Conservation (phyloP, 2,888 invertebrate genomes). For the Drosophila antonietae region DNA sequence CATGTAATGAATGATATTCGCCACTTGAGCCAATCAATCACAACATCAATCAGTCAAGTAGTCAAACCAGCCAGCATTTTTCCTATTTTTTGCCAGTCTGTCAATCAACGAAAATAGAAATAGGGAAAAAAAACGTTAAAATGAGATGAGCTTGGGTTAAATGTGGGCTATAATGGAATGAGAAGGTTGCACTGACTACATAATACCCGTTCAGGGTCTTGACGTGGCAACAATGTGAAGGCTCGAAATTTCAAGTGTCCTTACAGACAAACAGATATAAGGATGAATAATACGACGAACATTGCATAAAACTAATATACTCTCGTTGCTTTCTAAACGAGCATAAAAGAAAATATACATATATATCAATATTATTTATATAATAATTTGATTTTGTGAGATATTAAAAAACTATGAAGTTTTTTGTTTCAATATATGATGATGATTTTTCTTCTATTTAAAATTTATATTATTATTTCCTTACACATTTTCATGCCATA, state of each 20-base stretch:
- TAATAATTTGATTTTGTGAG: not conserved
- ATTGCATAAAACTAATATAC: not conserved
- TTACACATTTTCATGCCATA: slow-evolving; percentile 2
- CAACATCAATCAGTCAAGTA: slow-evolving; percentile 53
- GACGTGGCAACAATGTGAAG: too few species aligned
- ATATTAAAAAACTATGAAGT: not conserved
- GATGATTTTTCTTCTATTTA: not conserved
- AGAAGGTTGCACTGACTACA: not conserved
- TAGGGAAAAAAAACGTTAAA: not conserved
- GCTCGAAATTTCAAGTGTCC: too few species aligned
- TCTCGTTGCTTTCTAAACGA: too few species aligned
- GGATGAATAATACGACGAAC: not conserved
- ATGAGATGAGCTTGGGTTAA: not conserved
- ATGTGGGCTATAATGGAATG: not conserved
- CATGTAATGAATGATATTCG: slow-evolving; percentile 44
- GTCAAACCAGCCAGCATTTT: slow-evolving; percentile 30
- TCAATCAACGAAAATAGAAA: slow-evolving; percentile 14
- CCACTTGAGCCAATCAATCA: slow-evolving; percentile 56
- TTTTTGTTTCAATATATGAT: not conserved
- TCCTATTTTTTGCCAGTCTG: not conserved
- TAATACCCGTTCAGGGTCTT: not conserved
- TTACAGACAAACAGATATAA: too few species aligned
- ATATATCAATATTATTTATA: not conserved
- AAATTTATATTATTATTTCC: not conserved
- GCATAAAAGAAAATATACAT: too few species aligned